Percentiles rank a stretch among this genome's conserved stretches.
These are phyloP conservation scores for Indicator maculatus DNA, from an alignment of 2,113 vertebrate genomes.

Conservation along the genomic window DNA sequence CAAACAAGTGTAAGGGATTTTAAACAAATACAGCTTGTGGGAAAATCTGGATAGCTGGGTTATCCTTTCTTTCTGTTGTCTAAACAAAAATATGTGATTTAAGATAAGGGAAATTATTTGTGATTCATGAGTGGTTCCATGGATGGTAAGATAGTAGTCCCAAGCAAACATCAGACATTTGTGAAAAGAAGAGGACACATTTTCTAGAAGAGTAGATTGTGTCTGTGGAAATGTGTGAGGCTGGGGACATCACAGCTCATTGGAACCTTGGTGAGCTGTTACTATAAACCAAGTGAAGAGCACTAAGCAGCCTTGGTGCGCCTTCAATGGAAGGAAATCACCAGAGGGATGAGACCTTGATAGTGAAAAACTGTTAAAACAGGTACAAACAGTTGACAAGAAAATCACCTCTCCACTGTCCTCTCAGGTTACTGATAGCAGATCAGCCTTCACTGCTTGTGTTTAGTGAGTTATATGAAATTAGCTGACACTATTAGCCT, in stretches of 20 bases:
- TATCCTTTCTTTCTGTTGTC: not conserved
- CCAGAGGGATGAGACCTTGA: not conserved
- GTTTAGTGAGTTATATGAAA: not conserved
- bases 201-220: not conserved
- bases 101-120: not conserved
- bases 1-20: not conserved
- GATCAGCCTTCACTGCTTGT: not conserved
- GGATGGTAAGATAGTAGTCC: not conserved
- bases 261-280: not conserved
- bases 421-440: not conserved
- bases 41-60: not conserved
- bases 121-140: not conserved
- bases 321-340: not conserved
- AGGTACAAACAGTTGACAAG: not conserved
- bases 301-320: not conserved
- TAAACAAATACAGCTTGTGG: not conserved
- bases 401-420: not conserved
- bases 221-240: not conserved
- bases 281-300: not conserved
- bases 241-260: not conserved
- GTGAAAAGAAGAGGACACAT: not conserved
- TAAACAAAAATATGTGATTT: not conserved
- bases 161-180: not conserved
- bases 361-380: not conserved
- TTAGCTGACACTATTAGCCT: not conserved